Conservation (phyloP, 2,797 vertebrate genomes). For the Protosalanx chinensis region DNA sequence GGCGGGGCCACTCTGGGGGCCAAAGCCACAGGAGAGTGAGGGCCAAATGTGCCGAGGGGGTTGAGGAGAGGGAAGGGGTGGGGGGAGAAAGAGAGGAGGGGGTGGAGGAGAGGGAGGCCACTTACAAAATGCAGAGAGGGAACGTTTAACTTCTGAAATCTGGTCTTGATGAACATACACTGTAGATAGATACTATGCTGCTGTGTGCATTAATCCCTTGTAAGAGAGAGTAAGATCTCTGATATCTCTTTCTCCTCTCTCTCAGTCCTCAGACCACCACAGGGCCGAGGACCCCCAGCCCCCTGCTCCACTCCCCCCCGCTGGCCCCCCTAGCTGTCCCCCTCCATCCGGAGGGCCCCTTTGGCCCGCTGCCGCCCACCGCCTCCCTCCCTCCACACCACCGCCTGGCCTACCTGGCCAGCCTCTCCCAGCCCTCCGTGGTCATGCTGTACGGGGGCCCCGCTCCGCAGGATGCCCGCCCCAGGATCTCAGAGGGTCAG, state of each 20-base stretch:
- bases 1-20: conserved; percentile 17
- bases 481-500: conserved; percentile 15
- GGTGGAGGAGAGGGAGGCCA: background rate
- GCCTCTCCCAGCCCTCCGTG: conserved; percentile 80
- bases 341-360: conserved; percentile 53
- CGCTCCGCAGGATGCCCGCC: conserved; percentile 5
- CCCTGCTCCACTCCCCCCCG: conserved; percentile 17
- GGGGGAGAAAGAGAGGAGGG: conserved; percentile 1
- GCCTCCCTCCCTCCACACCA: conserved; percentile 49
- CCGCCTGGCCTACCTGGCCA: conserved; percentile 75
- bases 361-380: conserved; percentile 28
- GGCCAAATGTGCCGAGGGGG: conserved; percentile 25
- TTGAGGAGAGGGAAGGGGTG: conserved; percentile 28
- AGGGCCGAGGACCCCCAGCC: background rate
- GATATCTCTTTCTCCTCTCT: background rate
- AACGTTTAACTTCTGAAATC: conserved; percentile 19
- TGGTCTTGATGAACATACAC: background rate
- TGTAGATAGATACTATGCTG: background rate
- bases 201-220: background rate
- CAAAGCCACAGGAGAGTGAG: conserved; percentile 30
- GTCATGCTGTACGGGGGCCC: conserved; percentile 79
- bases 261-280: conserved; percentile 25
- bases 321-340: conserved; percentile 46
- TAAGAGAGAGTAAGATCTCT: background rate
- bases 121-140: conserved; percentile 29